Evolutionary conservation across 2,797 vertebrate genomes (phyloP), one percentile per base, ranked within the genome.

Genomic region (Girardinus metallicus): DNA sequence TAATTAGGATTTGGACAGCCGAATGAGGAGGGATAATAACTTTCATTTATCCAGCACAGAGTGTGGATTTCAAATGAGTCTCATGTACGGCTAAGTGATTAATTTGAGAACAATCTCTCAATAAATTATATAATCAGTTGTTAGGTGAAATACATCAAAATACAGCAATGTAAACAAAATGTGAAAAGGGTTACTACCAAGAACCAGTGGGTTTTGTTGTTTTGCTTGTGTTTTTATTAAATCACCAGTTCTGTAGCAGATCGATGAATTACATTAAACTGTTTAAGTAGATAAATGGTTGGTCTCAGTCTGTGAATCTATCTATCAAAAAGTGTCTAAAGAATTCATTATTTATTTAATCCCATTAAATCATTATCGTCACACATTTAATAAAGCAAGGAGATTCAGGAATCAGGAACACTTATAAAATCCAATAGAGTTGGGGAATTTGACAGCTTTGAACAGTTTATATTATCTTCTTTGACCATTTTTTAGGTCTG

Each of bases 1-100:
- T 95, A 96, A 95, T 96, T 96, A 95, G 91, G 92, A 94, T 95
- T 93, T 93, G 87, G 91, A 91, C 87, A 82, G 88, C 74, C 51
- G 83, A 90, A 90, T 86, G 83, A 87, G 85, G 80, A 87, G 83
- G 81, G 86, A 89, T 94, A 86, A 92, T 91, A 87, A 86, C 26
- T 76, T 90, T 89, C 83, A 93, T 93, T 93, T 86, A 91, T 92
- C 89, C 90, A 88, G 83, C 86, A 86, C 70, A 86, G 84, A 86
- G 83, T 64, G 5, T 86, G 80, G 80, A 86, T 89, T 89, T 86
- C 77, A 87, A 62, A 87, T 81, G 84, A 82, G 79, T 81, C 76
- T 60, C 74, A 57, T 71, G 76, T 68, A 49, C 47, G 72, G 76
- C 55, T 73, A 78, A 31, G 55, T 41, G 57, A 81, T 43, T 75